Percentiles rank a stretch among this genome's conserved stretches.
Evolutionary conservation across 2,113 vertebrate genomes (phyloP).

Genomic region (Sinosuthora webbiana): DNA sequence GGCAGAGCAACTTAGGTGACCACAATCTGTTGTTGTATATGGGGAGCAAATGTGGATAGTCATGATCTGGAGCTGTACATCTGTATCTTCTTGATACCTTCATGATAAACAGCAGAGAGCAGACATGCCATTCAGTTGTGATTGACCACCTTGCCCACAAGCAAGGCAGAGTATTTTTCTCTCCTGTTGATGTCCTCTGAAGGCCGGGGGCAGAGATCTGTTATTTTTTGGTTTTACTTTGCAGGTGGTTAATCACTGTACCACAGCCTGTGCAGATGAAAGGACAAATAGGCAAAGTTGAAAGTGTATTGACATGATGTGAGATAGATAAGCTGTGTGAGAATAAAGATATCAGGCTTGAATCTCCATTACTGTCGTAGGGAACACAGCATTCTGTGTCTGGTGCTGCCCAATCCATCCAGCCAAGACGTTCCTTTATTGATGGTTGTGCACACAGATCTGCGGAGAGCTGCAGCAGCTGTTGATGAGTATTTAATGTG

Average conservation of each 20-base stretch:
- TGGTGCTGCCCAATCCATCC: background rate
- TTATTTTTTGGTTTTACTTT: background rate
- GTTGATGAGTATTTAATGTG: background rate
- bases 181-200: background rate
- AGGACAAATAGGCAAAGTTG: constrained; percentile 32
- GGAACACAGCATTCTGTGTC: background rate
- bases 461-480: background rate
- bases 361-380: background rate
- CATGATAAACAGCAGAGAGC: background rate
- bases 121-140: background rate
- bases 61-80: background rate
- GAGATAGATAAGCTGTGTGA: constrained; percentile 27
- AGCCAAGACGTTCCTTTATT: background rate
- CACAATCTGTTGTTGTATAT: fast-evolving
- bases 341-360: constrained; percentile 23
- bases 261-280: background rate
- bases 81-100: background rate
- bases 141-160: background rate
- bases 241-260: constrained; percentile 1
- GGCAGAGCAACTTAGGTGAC: background rate
- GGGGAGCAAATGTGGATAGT: background rate
- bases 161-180: background rate
- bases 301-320: constrained; percentile 20
- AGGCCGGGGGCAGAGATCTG: background rate
- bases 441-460: background rate